Base-by-base conservation (phyloP, 30 jellyfish, hydroid and myxozoan species). In the Turritopsis dohrnii region DNA sequence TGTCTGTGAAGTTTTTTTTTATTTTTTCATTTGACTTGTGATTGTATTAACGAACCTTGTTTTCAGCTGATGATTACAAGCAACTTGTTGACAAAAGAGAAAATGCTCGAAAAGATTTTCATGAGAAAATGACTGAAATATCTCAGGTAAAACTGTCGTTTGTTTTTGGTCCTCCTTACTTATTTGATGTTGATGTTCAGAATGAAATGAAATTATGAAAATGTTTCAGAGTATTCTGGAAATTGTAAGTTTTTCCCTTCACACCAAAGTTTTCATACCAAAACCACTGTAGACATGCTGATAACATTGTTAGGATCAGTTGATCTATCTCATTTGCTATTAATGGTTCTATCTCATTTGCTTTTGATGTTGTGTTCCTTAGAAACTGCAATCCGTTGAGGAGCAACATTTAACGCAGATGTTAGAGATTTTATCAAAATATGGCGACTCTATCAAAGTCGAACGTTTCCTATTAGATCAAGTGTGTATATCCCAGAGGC, bases 51-150 rank as follows among this genome's bases (percentile, higher is more conserved):
- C 9, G 17, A n/a, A 69, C 19, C 19, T 19, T 69, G 23, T 7
- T 0, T 73, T 13, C 79, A 92, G 98, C 95, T 54, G 98, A 92
- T 30, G 98, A 92, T 21, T 92, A 92, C 87, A 92, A 92, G 54
- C 82, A 30, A 31, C 74, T 84, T 20, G 79, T 92, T 18, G 98
- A 92, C 72, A 92, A 85, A 72, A 71, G 98, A 27, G 98, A 92
- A 72, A 81, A 65, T 24, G 88, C 98, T 8, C 81, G 98, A 52
- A 83, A 79, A 26, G 98, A 92, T 30, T 92, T 75, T 71, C 91
- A 84, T 21, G 89, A 80, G 24, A 92, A 88, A 85, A 84, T 92
- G 84, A 80, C 90, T 9, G 89, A 81, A 80, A 92, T 89, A 20
- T 74, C 95, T 3, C 85, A 80, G 96, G 98, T 92, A 53, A 17